A percentile compares a stretch with the other conserved stretches of the same genome.
Conservation (phyloP, 2,113 vertebrate species). For the Strigops habroptila region DNA sequence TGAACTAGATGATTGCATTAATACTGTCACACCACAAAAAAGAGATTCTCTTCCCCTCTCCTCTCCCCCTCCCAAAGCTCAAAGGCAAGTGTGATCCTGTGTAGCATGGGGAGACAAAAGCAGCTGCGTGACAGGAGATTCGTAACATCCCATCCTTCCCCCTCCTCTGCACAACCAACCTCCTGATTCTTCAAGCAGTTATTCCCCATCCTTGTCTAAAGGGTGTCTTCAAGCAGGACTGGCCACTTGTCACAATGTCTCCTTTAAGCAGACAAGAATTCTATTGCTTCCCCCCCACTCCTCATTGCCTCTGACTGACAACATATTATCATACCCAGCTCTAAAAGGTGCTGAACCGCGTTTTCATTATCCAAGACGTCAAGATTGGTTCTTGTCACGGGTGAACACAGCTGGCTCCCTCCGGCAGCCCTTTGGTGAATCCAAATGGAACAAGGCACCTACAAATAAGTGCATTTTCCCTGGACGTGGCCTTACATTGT, state of each 20-base stretch:
- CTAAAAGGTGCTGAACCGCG: constrained; percentile 66
- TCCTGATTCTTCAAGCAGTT: background rate
- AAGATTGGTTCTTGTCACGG: constrained; percentile 65
- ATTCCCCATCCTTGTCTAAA: background rate
- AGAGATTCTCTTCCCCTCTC: background rate
- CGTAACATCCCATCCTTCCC: background rate
- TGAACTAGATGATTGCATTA: constrained; percentile 47
- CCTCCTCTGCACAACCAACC: background rate
- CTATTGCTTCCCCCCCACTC: background rate
- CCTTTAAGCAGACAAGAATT: constrained; percentile 40
- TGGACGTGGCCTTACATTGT: constrained; percentile 12
- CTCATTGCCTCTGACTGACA: constrained; percentile 53
- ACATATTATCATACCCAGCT: constrained; percentile 50
- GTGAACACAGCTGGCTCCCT: constrained; percentile 53
- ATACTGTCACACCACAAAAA: background rate
- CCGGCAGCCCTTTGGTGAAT: constrained; percentile 59
- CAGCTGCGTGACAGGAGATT: background rate
- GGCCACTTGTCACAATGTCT: constrained; percentile 28
- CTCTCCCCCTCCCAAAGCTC: background rate
- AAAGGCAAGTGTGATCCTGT: background rate
- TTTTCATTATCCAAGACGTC: constrained; percentile 74
- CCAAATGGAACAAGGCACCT: constrained; percentile 73
- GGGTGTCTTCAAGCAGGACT: background rate
- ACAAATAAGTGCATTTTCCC: constrained; percentile 65
- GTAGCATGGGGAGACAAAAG: background rate